These are phyloP conservation scores for Brachyopa scutellaris DNA, from an alignment of 2,888 invertebrate species.

Conservation along the genomic window DNA sequence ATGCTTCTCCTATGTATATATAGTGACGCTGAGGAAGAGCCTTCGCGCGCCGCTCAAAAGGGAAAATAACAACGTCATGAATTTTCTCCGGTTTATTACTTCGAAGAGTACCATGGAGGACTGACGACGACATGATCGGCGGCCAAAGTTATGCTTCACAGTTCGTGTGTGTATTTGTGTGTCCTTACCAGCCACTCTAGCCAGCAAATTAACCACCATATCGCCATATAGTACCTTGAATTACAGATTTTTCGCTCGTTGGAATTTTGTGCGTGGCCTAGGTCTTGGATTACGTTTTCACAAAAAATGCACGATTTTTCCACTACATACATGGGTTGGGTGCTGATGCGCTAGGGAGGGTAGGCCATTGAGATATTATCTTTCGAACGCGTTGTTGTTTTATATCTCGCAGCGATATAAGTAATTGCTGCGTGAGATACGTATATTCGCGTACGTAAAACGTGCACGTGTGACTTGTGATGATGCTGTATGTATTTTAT, in stretches of 20 bases:
- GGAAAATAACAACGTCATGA: slow-evolving; percentile 71
- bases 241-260: slow-evolving; percentile 47
- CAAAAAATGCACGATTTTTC: slow-evolving; percentile 65
- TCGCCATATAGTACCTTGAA: slow-evolving; percentile 57
- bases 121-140: slow-evolving; percentile 58
- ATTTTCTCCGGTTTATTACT: slow-evolving; percentile 71
- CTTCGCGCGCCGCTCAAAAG: slow-evolving; percentile 45
- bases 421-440: slow-evolving; percentile 71
- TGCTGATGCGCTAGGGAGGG: slow-evolving; percentile 27
- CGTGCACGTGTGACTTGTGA: slow-evolving; percentile 60
- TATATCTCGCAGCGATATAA: slow-evolving; percentile 47
- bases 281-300: slow-evolving; percentile 67
- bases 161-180: background rate
- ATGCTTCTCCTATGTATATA: slow-evolving; percentile 29
- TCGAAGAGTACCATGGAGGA: slow-evolving; percentile 23
- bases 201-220: slow-evolving; percentile 61
- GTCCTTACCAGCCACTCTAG: background rate
- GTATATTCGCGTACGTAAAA: slow-evolving; percentile 40
- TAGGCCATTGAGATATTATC: no score
- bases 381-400: no score
- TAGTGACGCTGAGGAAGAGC: background rate
- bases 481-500: slow-evolving; percentile 52
- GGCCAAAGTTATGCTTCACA: slow-evolving; percentile 1
- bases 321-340: background rate
- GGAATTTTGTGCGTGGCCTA: slow-evolving; percentile 72